These are phyloP conservation scores for Larimichthys polyactis DNA, from an alignment of 2,113 vertebrate species.

Conservation along the genomic window DNA sequence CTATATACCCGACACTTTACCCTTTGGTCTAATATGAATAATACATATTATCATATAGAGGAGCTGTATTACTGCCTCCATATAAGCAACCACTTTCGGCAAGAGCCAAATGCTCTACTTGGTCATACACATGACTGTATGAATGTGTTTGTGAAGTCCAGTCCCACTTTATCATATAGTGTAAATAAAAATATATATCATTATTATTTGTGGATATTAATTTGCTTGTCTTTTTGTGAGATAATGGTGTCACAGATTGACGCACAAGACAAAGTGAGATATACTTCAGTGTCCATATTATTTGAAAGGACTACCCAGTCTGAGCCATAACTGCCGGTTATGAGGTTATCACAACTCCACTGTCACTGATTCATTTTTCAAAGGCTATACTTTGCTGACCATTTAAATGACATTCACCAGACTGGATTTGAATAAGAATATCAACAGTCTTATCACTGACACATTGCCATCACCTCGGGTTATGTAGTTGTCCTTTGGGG, in stretches of 20 bases:
- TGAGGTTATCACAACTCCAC: not conserved
- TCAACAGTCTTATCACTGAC: constrained; percentile 30
- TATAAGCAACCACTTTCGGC: constrained; percentile 5
- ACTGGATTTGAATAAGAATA: constrained; percentile 38
- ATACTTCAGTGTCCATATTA: not conserved
- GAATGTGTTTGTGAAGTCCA: not conserved
- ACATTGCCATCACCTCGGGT: constrained; percentile 14
- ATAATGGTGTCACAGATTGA: not conserved
- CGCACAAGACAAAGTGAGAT: not conserved
- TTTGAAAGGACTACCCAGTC: constrained; percentile 9
- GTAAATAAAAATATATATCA: not conserved
- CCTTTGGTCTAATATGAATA: constrained; percentile 11
- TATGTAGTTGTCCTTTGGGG: constrained; percentile 27
- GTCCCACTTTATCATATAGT: not conserved
- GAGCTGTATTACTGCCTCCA: not conserved
- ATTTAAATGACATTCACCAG: constrained; percentile 24
- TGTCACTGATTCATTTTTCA: constrained; percentile 12
- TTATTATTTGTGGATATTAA: not conserved
- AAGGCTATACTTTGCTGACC: not conserved
- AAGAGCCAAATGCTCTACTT: not conserved
- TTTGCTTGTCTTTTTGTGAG: not conserved
- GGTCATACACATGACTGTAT: not conserved
- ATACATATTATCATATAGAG: constrained; percentile 14
- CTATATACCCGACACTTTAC: not conserved
- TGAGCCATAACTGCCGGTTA: not conserved